Base-by-base conservation (phyloP, 2,888 invertebrate species). In the Orgyia antiqua region DNA sequence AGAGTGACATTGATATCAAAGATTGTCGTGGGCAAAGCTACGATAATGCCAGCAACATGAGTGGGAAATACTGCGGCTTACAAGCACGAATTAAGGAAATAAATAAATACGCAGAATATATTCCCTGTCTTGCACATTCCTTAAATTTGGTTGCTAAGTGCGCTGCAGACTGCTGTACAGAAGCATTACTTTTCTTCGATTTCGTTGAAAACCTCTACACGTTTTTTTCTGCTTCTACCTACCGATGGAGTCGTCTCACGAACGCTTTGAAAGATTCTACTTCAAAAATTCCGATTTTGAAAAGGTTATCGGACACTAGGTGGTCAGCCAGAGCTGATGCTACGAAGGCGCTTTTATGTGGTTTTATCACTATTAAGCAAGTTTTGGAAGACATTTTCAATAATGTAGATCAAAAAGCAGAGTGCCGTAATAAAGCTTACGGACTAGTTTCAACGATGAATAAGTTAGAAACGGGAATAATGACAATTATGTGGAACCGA, bases 21-120 rank as follows among this genome's bases (percentile, higher is more conserved):
- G 15, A 29, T 6, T 24, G 17, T 10, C 10, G 29, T 4, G 29
- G 29, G 1, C 29, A 29, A n/a, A 11, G 8, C 8, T 27, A 27
- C 10, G 27, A 27, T 11, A 27, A 27, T 27, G 27, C 27, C 2
- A 7, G 10, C 2, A 29, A 29, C 10, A 23, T 29, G 29, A 10
- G 13, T 5, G 23, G 29, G 0, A 6, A 10, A 10, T 29, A 29
- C 15, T 15, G 10, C 3, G 24, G 29, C 4, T 4, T 21, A 6
- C 21, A 29, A 10, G 23, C 29, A 4, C 13, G 12, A 24, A 29
- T 24, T 1, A 24, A 29, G 10, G 12, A n/a, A 17, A 3, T 9
- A 11, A 3, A 10, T 12, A 1, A 9, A 1, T 11, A 17, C 9
- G 29, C 29, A 7, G 8, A 11, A 2, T 29, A 12, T 11, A 17